A percentile compares a stretch with the other conserved stretches of the same genome.
phyloP scores from a whole-genome alignment of 2,888 invertebrate genomes.

The Nasonovia ribisnigri region DNA sequence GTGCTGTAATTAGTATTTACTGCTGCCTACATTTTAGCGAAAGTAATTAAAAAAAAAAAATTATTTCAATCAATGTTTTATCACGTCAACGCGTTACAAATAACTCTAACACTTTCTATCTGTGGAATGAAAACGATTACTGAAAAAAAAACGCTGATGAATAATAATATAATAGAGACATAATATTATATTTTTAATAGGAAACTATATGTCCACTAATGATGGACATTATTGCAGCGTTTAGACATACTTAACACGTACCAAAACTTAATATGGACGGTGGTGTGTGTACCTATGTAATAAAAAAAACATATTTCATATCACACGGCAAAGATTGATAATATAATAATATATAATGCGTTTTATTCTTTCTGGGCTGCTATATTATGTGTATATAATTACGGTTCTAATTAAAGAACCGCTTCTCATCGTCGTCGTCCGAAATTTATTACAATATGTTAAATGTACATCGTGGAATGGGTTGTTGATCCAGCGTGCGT shows the following conservation, averaged over 20 bases:
- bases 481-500: slow-evolving; percentile 10
- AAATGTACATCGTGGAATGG: not conserved
- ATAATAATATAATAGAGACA: slow-evolving; percentile 30
- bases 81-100: not conserved
- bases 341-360: not conserved
- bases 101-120: slow-evolving; percentile 4
- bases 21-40: not conserved
- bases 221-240: slow-evolving; percentile 28
- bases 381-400: slow-evolving; percentile 42
- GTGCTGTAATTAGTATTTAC: not conserved
- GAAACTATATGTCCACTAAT: slow-evolving; percentile 39
- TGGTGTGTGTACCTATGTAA: not conserved
- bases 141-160: not conserved
- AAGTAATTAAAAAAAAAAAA: not conserved
- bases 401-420: slow-evolving; percentile 49
- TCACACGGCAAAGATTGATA: not conserved
- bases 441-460: slow-evolving; percentile 28
- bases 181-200: slow-evolving; percentile 32
- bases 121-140: slow-evolving; percentile 26
- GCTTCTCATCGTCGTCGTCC: slow-evolving; percentile 48
- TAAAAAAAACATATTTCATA: slow-evolving; percentile 51
- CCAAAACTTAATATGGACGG: slow-evolving; percentile 36
- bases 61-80: not conserved
- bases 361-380: slow-evolving; percentile 27
- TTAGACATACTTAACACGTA: slow-evolving; percentile 41